Evolutionary conservation across 2,888 invertebrate genomes (phyloP), one percentile per base, ranked within the genome.

Genomic region (Drosophila acutilabella): DNA sequence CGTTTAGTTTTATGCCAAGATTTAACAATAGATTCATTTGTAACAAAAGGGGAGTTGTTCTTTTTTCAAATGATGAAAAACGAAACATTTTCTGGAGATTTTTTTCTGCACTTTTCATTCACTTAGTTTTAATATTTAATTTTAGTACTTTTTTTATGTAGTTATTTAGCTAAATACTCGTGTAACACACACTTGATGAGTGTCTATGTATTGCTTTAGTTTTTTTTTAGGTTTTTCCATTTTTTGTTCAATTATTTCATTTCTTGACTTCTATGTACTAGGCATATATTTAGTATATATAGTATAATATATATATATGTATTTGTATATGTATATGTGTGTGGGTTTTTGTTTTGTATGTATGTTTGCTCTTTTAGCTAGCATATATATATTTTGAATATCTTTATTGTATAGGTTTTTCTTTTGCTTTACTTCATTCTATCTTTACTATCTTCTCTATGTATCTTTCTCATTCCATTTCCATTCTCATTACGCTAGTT

Each of bases 121-220:
- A 30, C 30, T 30, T 30, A 30, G 30, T 36, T 36, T 13, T 36
- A 36, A 5, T 36, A 36, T 36, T 36, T 36, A 36, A 13, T 36
- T 36, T 36, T 36, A 36, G 36, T 36, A 30, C 53, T 8, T 50
- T 45, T 52, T 51, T 45, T 50, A 48, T 52, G 45, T 80, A 67
- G 56, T 54, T 72, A 78, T 50, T 79, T 82, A 75, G 74, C 83
- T 85, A 81, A 79, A 81, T 81, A 81, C 70, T 85, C 73, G 80
- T 81, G 82, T 87, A 84, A 78, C 84, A 81, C 83, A 80, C 85
- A 85, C 72, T 71, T 82, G 81, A 72, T 78, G 85, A 83, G 88
- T 83, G 82, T 83, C 85, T 85, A 83, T 88, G 83, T 83, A 88
- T 83, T 83, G 88, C 88, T 83, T 83, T 82, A 82, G 88, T 78